Percentiles rank a stretch among this genome's conserved stretches.
phyloP scores from a whole-genome alignment of 2,113 vertebrate genomes.

The Mesocricetus auratus region DNA sequence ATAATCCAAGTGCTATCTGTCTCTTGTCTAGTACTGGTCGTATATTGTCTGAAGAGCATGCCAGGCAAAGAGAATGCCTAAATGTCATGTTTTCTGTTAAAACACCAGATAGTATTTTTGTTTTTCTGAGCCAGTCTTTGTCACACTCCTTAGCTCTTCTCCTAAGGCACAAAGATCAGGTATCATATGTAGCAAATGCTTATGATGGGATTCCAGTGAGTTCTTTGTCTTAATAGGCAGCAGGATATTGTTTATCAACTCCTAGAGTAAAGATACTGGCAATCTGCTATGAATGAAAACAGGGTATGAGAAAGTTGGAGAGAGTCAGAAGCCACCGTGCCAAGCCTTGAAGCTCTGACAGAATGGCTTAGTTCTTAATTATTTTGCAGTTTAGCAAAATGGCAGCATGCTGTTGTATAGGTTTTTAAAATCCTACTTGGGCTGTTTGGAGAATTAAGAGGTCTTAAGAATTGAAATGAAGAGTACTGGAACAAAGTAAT shows the following conservation, averaged over 20 bases:
- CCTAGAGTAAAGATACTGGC: background rate
- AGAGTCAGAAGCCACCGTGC: background rate
- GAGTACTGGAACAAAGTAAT: background rate
- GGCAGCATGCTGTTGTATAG: background rate
- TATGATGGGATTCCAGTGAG: background rate
- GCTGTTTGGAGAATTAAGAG: background rate
- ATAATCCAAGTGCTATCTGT: conserved; percentile 10
- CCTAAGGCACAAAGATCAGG: background rate
- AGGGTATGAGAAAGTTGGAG: background rate
- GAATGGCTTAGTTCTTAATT: background rate
- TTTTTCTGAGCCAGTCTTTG: background rate
- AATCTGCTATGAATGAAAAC: background rate
- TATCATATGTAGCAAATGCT: background rate
- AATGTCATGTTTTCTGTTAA: background rate
- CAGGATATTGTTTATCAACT: background rate
- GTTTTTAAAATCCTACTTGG: conserved; percentile 12
- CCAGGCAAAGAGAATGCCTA: background rate
- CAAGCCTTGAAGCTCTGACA: background rate
- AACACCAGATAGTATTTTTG: background rate
- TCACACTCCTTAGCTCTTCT: background rate
- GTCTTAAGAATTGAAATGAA: background rate
- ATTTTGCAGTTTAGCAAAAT: background rate
- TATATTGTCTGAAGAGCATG: too few relatives aligned
- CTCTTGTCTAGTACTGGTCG: background rate
- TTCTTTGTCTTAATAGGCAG: conserved; percentile 31